Evolutionary conservation across 2,113 vertebrate genomes (phyloP).

Genomic region (Alouatta palliata): DNA sequence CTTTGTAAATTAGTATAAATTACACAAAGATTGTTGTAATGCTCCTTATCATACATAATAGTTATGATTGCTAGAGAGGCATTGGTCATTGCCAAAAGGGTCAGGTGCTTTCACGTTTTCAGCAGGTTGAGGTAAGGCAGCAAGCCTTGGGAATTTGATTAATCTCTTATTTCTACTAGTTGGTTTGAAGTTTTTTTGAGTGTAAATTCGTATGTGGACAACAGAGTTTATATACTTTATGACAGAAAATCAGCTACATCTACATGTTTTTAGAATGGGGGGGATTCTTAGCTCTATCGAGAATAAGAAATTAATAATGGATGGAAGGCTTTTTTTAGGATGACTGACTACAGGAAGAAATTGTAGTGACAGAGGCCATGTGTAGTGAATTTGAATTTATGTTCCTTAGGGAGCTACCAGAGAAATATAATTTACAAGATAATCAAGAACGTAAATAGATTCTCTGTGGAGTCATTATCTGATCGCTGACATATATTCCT

Average conservation of each 20-base stretch:
- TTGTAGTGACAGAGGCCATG: slow-evolving; percentile 62
- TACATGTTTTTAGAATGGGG: slow-evolving; percentile 11
- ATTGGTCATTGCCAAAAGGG: background rate
- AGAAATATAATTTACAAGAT: slow-evolving; percentile 74
- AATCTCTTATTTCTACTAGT: slow-evolving; percentile 1
- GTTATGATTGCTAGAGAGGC: background rate
- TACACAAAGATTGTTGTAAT: background rate
- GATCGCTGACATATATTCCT: slow-evolving; percentile 54
- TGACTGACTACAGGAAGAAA: slow-evolving; percentile 64
- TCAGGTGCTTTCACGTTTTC: background rate
- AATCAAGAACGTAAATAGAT: slow-evolving; percentile 76
- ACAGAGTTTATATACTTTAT: slow-evolving; percentile 13
- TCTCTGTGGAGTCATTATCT: slow-evolving; percentile 44
- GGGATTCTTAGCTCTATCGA: background rate
- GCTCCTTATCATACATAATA: background rate
- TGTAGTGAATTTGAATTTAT: slow-evolving; percentile 71
- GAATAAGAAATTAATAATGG: slow-evolving; percentile 69
- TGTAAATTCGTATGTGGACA: slow-evolving; percentile 39
- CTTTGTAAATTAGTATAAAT: background rate
- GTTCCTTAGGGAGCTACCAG: slow-evolving; percentile 65
- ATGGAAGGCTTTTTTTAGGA: slow-evolving; percentile 51
- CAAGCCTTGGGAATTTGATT: background rate
- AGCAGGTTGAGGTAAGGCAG: background rate
- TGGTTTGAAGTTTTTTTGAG: background rate
- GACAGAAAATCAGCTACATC: slow-evolving; percentile 50